A percentile compares a stretch with the other conserved stretches of the same genome.
phyloP scores from a whole-genome alignment of 2,888 invertebrate genomes.

The Dasysyrphus albostriatus region DNA sequence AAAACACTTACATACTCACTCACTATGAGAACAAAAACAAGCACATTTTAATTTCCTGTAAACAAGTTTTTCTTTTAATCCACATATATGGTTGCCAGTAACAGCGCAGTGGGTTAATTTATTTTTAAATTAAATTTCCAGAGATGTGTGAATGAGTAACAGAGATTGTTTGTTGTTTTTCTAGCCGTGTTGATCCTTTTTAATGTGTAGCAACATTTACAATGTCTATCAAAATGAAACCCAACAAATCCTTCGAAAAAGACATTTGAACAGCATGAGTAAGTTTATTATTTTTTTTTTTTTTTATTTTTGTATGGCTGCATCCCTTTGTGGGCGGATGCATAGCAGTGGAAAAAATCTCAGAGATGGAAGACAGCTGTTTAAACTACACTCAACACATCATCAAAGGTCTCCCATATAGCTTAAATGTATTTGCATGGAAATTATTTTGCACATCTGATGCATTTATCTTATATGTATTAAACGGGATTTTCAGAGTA shows the following conservation, averaged over 20 bases:
- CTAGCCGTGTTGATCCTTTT: constrained; percentile 18
- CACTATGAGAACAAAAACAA: neutral
- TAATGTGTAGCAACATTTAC: constrained; percentile 32
- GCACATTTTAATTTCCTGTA: constrained; percentile 20
- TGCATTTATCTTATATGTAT: too few species aligned
- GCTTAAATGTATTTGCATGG: neutral
- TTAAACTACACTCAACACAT: neutral
- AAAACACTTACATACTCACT: neutral
- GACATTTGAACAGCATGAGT: constrained; percentile 42
- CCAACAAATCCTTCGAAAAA: constrained; percentile 25
- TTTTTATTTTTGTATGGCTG: too few species aligned
- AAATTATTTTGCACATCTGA: constrained; percentile 18
- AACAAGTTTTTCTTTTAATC: constrained; percentile 2
- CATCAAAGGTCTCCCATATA: neutral
- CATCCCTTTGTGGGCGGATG: neutral
- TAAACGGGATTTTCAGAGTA: neutral
- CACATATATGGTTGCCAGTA: constrained; percentile 43
- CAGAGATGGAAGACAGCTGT: neutral
- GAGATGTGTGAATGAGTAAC: constrained; percentile 22
- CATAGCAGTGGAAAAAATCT: neutral
- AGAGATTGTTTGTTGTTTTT: constrained; percentile 13
- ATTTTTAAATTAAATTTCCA: constrained; percentile 62
- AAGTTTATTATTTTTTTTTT: constrained; percentile 19
- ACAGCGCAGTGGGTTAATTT: constrained; percentile 61
- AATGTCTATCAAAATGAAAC: constrained; percentile 41